Evolutionary conservation across 2,113 vertebrate species (phyloP).

Genomic region (Benitochromis conjunctus): DNA sequence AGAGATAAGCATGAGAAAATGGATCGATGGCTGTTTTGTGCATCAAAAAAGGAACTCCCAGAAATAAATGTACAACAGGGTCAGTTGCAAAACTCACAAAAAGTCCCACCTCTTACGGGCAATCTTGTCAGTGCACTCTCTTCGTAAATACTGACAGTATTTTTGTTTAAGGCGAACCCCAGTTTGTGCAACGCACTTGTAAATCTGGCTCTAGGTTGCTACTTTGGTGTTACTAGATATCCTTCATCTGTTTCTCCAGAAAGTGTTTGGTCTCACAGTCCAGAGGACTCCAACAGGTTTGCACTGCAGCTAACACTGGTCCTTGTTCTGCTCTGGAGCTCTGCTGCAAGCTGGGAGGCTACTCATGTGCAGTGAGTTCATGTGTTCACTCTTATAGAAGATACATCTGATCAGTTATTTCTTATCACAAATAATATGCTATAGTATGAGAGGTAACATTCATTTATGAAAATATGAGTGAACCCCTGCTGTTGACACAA

Average conservation of each 20-base stretch:
- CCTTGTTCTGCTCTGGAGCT: background rate
- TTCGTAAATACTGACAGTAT: background rate
- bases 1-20: background rate
- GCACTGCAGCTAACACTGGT: background rate
- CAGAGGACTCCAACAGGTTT: background rate
- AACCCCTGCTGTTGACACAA: background rate
- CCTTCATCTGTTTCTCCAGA: background rate
- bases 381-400: background rate
- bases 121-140: background rate
- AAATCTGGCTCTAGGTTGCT: background rate
- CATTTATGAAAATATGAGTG: background rate
- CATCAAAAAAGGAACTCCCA: background rate
- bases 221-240: background rate
- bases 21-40: too few relatives aligned
- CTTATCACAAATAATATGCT: background rate
- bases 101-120: rapidly evolving
- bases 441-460: background rate
- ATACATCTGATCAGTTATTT: background rate
- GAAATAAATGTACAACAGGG: background rate
- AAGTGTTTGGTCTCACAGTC: background rate
- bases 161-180: background rate
- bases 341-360: background rate
- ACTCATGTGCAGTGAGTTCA: background rate
- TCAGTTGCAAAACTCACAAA: background rate
- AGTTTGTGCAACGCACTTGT: background rate